Evolutionary conservation across 1,140 invertebrate species (phyloP), one percentile per base, ranked within the genome.

Genomic region (Trissolcus basalis): DNA sequence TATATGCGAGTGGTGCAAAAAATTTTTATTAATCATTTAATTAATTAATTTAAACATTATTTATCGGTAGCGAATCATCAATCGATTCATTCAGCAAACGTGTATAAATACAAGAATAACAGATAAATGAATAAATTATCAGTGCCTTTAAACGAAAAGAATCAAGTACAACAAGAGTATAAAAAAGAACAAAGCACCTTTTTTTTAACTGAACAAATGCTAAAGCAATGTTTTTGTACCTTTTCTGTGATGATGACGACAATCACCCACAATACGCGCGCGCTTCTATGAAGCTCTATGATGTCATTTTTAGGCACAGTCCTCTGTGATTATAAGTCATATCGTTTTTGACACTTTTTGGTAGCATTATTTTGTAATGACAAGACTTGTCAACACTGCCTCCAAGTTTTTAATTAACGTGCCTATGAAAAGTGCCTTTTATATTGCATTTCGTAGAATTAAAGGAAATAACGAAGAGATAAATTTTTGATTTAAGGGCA

Each of bases 271-370:
- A n/a, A 65, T 41, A 41, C 33, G 58, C 68, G 67, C 72, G 71
- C 44, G 51, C 72, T 80, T 80, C 75, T 80, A 60, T 80, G 72
- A 78, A 80, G 79, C 64, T 59, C 53, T 67, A 71, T 50, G 19
- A 14, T 63, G 72, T 75, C 72, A 51, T 53, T 41, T 45, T 41
- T 32, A 12, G 48, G 63, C 49, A 47, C 65, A 54, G n/a, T 32
- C 43, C 61, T 67, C 60, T 80, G 75, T 78, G 71, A 80, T 78
- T 72, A 71, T 11, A 39, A 53, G 56, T 5, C 27, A 49, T 72
- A 64, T 53, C 58, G 54, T 72, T 58, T 72, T 64, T 41, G 41
- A 64, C 59, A 39, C 39, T 45, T 39, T 71, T 55, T 63, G 8
- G 8, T 33, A 8, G n/a, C 9, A 13, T 0, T 19, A 27, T 49